phyloP scores from a whole-genome alignment of 2,113 vertebrate genomes.

The Neodontobutis hainanensis region DNA sequence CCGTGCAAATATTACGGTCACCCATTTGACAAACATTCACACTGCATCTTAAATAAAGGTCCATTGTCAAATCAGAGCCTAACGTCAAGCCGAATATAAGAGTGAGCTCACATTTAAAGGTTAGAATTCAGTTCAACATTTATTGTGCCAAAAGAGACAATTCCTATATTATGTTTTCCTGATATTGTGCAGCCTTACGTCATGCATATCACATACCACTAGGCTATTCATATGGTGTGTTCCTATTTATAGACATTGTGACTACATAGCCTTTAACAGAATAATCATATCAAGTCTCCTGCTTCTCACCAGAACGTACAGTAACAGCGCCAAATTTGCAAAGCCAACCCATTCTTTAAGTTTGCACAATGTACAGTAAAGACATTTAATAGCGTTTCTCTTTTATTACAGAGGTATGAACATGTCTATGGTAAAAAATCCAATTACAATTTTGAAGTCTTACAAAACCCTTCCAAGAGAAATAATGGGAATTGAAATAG shows the following conservation, averaged over 20 bases:
- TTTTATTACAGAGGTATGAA: conserved; percentile 23
- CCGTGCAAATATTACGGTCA: too few species aligned
- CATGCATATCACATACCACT: neutral
- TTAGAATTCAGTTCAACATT: too few species aligned
- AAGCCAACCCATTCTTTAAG: conserved; percentile 39
- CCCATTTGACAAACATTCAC: too few species aligned
- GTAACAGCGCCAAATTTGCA: conserved; percentile 19
- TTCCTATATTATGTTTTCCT: neutral
- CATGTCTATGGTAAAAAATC: conserved; percentile 45
- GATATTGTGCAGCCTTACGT: neutral
- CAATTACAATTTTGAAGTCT: conserved; percentile 47
- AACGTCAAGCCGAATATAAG: too few species aligned
- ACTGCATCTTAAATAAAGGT: too few species aligned
- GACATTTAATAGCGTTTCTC: conserved; percentile 38
- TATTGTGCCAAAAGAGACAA: too few species aligned
- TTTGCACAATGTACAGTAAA: conserved; percentile 30
- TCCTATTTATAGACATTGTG: too few species aligned
- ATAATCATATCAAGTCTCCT: neutral
- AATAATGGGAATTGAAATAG: conserved; percentile 71
- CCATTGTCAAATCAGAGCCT: too few species aligned
- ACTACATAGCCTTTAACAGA: neutral
- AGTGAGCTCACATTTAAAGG: too few species aligned
- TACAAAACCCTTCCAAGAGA: conserved; percentile 47
- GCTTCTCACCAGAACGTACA: neutral
- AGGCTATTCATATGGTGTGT: neutral